Conservation (phyloP, 2,113 vertebrate genomes). For the Alosa alosa region DNA sequence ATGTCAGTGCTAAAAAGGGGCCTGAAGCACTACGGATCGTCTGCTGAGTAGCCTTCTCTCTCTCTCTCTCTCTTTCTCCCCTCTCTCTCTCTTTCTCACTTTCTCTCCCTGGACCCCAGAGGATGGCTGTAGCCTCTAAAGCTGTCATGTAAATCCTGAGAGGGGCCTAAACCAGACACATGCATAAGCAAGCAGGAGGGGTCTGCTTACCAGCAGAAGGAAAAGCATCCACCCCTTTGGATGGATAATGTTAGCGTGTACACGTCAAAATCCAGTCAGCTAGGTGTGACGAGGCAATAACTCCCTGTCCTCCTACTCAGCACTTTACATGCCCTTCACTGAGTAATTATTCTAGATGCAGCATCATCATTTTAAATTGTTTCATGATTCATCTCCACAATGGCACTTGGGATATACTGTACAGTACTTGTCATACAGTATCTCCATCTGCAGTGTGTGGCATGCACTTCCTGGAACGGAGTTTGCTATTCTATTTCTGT, state of each 20-base stretch:
- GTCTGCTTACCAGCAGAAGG: neutral
- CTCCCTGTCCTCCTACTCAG: neutral
- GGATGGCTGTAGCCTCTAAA: neutral
- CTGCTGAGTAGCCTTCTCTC: neutral
- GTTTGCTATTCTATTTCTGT: neutral
- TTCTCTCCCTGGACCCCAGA: neutral
- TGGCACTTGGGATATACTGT: neutral
- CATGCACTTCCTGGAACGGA: neutral
- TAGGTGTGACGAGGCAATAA: neutral
- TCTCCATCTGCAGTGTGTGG: neutral
- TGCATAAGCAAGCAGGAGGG: neutral
- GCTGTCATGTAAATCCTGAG: constrained; percentile 11
- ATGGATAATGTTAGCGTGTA: neutral
- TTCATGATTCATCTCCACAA: neutral
- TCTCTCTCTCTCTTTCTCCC: neutral
- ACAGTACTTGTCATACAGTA: neutral
- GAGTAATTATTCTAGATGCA: neutral
- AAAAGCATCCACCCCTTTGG: neutral
- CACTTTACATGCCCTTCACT: constrained; percentile 5
- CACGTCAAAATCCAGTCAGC: neutral
- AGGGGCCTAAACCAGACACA: neutral
- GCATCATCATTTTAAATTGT: neutral
- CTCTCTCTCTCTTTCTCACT: neutral
- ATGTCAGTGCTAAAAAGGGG: constrained; percentile 56
- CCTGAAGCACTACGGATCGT: constrained; percentile 33